phyloP scores from a whole-genome alignment of 2,113 vertebrate species.

The Corythaixoides concolor region DNA sequence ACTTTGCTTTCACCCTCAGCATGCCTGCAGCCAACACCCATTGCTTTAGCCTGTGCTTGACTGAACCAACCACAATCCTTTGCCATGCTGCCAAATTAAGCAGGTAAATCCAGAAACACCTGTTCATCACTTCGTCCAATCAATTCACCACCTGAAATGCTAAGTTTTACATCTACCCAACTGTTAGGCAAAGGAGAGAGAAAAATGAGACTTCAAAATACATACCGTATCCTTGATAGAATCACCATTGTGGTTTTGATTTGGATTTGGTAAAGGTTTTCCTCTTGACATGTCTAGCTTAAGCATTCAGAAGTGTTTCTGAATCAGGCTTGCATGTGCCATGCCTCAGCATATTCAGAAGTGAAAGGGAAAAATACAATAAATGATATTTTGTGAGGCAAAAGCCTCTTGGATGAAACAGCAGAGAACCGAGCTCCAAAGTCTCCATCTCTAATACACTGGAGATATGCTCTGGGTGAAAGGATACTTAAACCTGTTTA shows the following conservation, averaged over 20 bases:
- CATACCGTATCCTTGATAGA: neutral
- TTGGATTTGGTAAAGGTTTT: neutral
- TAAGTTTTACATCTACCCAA: neutral
- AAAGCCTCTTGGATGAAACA: neutral
- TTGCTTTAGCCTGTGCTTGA: neutral
- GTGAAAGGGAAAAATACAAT: neutral
- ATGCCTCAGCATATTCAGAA: neutral
- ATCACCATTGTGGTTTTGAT: neutral
- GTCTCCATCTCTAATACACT: neutral
- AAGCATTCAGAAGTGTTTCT: neutral
- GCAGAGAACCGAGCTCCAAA: neutral
- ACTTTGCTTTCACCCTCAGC: neutral
- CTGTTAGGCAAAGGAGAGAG: neutral
- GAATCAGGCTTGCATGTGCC: neutral
- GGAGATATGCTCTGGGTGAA: neutral
- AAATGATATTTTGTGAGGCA: neutral
- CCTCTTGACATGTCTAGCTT: neutral
- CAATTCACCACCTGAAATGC: neutral
- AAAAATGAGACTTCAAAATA: neutral
- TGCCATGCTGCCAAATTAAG: neutral
- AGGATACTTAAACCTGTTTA: neutral
- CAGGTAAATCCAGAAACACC: neutral
- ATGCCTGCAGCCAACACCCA: neutral
- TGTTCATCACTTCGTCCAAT: neutral
- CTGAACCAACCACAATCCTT: neutral